Evolutionary conservation across 2,888 invertebrate genomes (phyloP), one percentile per base, ranked within the genome.

Genomic region (Polymixis lichenea): DNA sequence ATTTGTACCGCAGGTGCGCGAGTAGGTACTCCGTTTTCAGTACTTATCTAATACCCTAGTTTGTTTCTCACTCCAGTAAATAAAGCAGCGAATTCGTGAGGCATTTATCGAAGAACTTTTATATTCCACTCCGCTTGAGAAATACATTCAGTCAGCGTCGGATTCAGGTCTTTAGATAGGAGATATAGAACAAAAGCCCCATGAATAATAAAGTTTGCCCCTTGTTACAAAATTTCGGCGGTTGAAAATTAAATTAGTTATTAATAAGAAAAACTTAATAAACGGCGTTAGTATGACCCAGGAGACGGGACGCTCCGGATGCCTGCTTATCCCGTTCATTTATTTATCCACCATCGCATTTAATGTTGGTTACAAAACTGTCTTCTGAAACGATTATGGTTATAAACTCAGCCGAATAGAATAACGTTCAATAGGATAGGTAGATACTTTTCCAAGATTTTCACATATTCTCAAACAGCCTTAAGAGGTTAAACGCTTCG

Each of bases 181-280:
- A 62, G 46, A 79, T 19, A 70, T 78, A 55, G 56, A 62, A 78
- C 61, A 83, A 49, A 62, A 78, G 55, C 43, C 58, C 68, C 56
- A 53, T 58, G 43, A 66, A 78, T 65, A 68, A 78, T 25, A 55
- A 72, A 72, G 53, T 66, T 61, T 65, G 62, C 58, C 25, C 51
- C 32, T 46, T 69, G 61, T 58, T 78, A 51, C 61, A 71, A 71
- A 70, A 70, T 73, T 32, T 70, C 56, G 32, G 72, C 22, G 56
- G 58, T 79, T 55, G 46, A 74, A 79, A 82, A 83, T 79, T 83
- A 67, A 79, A 82, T 82, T 43, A 82, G 49, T 73, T 79, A 83
- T 62, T 73, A 67, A 73, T 78, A 81, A 71, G 66, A 82, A 83
- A 79, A 74, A 61, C 66, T 78, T 73, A 70, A 62, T 78, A 78